Conservation (phyloP, 2,113 vertebrate genomes). For the Vulpes lagopus region DNA sequence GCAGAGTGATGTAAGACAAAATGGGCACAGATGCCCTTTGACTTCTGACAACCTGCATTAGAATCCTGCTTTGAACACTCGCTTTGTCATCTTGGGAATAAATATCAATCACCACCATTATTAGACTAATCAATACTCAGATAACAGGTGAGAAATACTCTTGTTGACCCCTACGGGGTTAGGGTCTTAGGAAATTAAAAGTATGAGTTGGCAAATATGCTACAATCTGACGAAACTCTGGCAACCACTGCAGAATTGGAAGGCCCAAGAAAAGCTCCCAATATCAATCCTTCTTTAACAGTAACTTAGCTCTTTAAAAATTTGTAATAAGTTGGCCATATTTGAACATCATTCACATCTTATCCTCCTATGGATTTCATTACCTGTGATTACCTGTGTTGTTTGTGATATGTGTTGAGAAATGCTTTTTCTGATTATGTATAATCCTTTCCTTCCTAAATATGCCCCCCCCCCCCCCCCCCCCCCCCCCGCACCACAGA, state of each 20-base stretch:
- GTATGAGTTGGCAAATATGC: neutral
- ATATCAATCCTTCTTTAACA: neutral
- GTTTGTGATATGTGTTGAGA: neutral
- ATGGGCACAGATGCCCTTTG: neutral
- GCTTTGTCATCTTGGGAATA: neutral
- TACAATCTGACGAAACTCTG: neutral
- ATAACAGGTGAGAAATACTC: neutral
- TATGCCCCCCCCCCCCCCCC: neutral
- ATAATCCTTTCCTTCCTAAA: neutral
- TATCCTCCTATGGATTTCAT: neutral
- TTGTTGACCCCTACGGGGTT: neutral
- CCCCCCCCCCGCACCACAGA: no score
- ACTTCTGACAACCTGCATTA: conserved; percentile 18
- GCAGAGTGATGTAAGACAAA: neutral
- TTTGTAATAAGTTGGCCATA: neutral
- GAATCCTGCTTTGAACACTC: conserved; percentile 24
- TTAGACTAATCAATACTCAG: neutral
- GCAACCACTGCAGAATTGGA: neutral
- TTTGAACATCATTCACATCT: neutral
- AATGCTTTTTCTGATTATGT: neutral
- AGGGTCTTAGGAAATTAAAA: neutral
- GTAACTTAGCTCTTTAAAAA: neutral
- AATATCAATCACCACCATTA: neutral
- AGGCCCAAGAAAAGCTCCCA: neutral
- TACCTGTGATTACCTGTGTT: neutral